Conservation (phyloP, 2,797 vertebrate species). For the Sarcoramphus papa region DNA sequence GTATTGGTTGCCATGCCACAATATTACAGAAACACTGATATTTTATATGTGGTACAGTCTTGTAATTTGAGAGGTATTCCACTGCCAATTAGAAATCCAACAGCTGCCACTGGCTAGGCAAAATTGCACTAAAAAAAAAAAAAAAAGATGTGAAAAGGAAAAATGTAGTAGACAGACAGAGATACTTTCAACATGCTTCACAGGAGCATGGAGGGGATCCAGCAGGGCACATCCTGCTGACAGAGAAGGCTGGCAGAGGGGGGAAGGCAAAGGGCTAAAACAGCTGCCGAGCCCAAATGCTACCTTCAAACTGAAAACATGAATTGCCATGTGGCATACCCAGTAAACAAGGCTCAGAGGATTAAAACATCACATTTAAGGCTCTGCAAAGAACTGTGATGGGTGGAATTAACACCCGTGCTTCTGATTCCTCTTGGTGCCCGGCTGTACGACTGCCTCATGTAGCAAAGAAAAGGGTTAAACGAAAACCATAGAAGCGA, state of each 20-base stretch:
- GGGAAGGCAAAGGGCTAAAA: neutral
- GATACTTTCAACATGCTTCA: neutral
- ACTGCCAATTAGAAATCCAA: neutral
- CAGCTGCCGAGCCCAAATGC: neutral
- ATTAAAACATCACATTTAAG: neutral
- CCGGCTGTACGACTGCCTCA: neutral
- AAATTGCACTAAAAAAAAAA: neutral
- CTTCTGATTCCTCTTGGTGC: neutral
- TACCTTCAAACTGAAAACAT: neutral
- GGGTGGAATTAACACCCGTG: neutral
- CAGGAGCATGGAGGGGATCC: neutral
- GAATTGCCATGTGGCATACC: neutral
- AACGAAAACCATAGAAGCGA: neutral
- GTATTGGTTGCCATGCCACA: neutral
- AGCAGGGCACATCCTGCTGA: neutral
- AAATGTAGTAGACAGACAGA: neutral
- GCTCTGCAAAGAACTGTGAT: neutral
- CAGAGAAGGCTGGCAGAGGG: neutral
- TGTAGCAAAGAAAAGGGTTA: neutral
- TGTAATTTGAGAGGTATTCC: neutral
- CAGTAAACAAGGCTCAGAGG: conserved; percentile 5
- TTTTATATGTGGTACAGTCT: neutral
- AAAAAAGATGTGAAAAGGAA: neutral
- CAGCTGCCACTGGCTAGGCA: neutral
- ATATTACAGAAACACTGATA: neutral